Conservation (phyloP, 2,888 invertebrate genomes). For the Thereva unica region DNA sequence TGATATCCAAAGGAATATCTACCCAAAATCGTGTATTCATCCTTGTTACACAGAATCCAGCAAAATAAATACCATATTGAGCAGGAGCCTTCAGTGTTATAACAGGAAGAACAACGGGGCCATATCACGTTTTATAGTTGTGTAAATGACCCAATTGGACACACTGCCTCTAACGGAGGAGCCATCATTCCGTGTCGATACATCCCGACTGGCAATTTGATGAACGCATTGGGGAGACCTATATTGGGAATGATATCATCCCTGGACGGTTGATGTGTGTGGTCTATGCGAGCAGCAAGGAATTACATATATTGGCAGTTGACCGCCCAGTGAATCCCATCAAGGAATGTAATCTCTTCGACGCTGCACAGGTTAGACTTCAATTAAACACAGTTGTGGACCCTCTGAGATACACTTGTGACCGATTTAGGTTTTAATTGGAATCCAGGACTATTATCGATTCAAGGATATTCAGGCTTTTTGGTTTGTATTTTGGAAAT, state of each 20-base stretch:
- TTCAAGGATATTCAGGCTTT: no score
- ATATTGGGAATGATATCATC: slow-evolving; percentile 23
- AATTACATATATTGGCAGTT: slow-evolving; percentile 20
- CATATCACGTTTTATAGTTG: slow-evolving; percentile 33
- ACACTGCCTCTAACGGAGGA: slow-evolving; percentile 27
- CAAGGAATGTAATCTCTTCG: background rate
- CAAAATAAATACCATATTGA: no score
- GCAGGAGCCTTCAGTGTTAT: background rate
- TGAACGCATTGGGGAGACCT: background rate
- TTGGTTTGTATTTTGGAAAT: no score
- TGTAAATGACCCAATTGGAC: slow-evolving; percentile 36
- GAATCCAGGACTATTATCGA: no score
- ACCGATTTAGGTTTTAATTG: background rate
- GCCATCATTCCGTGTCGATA: slow-evolving; percentile 28
- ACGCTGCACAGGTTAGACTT: background rate
- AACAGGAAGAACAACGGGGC: background rate
- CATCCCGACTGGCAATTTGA: slow-evolving; percentile 1
- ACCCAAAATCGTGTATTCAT: no score
- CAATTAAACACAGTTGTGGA: slow-evolving; percentile 2
- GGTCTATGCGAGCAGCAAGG: background rate
- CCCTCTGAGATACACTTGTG: background rate
- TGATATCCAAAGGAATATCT: no score
- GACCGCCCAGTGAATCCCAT: background rate
- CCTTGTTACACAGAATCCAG: no score
- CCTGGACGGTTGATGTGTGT: background rate